A percentile compares a stretch with the other conserved stretches of the same genome.
Conservation (phyloP, 1,140 invertebrate species). For the Bombus ignitus region DNA sequence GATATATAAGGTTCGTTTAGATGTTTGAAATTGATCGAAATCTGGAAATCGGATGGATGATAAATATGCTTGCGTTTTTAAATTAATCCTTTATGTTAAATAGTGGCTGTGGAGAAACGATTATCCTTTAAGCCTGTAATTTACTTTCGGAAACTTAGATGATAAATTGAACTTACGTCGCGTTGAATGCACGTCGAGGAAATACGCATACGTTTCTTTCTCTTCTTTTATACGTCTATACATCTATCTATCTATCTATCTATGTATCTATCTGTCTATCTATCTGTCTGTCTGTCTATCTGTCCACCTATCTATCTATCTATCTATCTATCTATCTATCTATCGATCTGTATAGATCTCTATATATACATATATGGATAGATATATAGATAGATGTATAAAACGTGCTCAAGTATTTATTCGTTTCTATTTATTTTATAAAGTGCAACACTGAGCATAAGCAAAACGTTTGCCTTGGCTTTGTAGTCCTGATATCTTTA, state of each 20-base stretch:
- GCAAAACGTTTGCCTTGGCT: constrained; percentile 20
- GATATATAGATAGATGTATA: background rate
- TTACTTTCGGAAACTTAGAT: constrained; percentile 46
- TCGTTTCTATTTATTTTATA: constrained; percentile 64
- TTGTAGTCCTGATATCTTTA: background rate
- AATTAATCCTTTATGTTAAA: constrained; percentile 38
- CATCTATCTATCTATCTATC: background rate
- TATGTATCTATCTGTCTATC: too few relatives aligned
- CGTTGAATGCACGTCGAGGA: background rate
- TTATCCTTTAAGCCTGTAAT: constrained; percentile 25
- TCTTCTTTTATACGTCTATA: background rate
- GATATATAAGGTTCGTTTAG: constrained; percentile 1
- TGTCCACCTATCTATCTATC: too few relatives aligned
- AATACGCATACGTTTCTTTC: background rate
- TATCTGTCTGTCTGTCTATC: too few relatives aligned
- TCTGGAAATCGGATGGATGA: constrained; percentile 36
- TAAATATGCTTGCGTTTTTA: constrained; percentile 37
- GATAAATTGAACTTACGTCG: constrained; percentile 19
- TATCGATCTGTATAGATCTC: too few relatives aligned
- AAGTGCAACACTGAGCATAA: constrained; percentile 19
- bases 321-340: too few relatives aligned
- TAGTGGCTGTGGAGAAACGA: constrained; percentile 61
- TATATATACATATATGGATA: too few relatives aligned
- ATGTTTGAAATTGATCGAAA: constrained; percentile 8
- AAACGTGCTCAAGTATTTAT: constrained; percentile 64